Base-by-base conservation (phyloP, 2,797 vertebrate species). In the Schizothorax lantsangensis region DNA sequence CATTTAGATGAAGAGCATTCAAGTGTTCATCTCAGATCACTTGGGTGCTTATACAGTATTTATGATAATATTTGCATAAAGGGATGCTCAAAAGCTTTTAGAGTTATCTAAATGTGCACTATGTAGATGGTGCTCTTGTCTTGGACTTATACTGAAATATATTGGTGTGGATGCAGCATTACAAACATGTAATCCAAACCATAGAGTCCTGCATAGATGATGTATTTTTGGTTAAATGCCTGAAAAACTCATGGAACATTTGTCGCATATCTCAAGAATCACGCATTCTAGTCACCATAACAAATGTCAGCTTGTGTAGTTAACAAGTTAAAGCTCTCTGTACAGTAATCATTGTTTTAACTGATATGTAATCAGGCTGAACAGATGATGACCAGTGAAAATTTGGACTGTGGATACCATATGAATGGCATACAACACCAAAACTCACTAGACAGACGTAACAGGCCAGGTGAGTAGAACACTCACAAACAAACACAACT, bases 391-490 rank as follows among this genome's bases (percentile, higher is more conserved):
- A 92, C 93, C 79, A 94, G 89, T 6, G 97, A 97, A 90, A 96
- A 97, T 36, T 97, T 94, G 0, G 95, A 96, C 88, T 95, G 94
- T 83, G 95, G 91, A 68, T 95, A 94, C 88, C 93, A 86, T 89
- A 89, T 62, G 19, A 93, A 92, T 72, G 95, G 93, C 64, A 81
- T 90, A 0, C 95, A 92, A 79, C 94, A 90, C 91, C 94, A 94
- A 82, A 95, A 90, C 78, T 92, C 95, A 8, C 87, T 95, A 0
- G 94, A 97, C 92, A 95, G 95, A 84, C 91, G 96, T 82, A 96
- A 91, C 91, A 95, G 96, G 87, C 94, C 97, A 33, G 97, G 98
- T 98, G 92, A 96, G 95, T 52, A 15, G 3, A 69, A 23, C 4
- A 23, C 49, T 15, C 14, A 52, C 12, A 14, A 59, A 74, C 43